Evolutionary conservation across 2,113 vertebrate genomes (phyloP).

Genomic region (Syngnathus scovelli): DNA sequence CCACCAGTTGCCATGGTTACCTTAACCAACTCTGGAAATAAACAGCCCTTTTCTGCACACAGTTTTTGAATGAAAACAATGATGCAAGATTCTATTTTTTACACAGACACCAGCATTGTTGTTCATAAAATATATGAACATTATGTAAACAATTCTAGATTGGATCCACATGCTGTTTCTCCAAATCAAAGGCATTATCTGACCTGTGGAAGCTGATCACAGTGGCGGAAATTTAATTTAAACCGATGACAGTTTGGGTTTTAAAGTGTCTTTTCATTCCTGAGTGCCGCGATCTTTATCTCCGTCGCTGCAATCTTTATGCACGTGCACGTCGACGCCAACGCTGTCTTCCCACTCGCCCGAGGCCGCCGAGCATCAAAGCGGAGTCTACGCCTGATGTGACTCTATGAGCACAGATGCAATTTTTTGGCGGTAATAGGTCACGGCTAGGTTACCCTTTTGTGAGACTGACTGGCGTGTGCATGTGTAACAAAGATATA

Average conservation of each 20-base stretch:
- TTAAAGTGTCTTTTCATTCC: conserved; percentile 31
- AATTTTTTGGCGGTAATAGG: background rate
- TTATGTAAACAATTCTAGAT: background rate
- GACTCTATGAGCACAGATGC: background rate
- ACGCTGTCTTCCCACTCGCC: background rate
- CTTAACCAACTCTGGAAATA: background rate
- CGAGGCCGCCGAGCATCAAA: background rate
- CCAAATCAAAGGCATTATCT: background rate
- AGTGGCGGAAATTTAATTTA: conserved; percentile 11
- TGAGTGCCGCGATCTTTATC: conserved; percentile 49
- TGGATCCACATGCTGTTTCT: background rate
- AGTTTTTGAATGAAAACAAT: background rate
- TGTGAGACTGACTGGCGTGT: background rate
- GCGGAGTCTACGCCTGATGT: background rate
- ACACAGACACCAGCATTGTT: background rate
- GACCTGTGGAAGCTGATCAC: background rate
- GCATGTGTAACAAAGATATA: background rate
- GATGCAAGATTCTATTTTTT: background rate
- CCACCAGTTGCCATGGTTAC: conserved; percentile 2
- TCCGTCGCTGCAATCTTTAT: conserved; percentile 16
- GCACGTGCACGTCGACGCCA: background rate
- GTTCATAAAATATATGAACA: background rate
- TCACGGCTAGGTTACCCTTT: background rate
- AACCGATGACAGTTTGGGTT: conserved; percentile 23
- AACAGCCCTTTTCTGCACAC: background rate